Evolutionary conservation across 2,113 vertebrate species (phyloP), one percentile per base, ranked within the genome.

Genomic region (Saccopteryx leptura): DNA sequence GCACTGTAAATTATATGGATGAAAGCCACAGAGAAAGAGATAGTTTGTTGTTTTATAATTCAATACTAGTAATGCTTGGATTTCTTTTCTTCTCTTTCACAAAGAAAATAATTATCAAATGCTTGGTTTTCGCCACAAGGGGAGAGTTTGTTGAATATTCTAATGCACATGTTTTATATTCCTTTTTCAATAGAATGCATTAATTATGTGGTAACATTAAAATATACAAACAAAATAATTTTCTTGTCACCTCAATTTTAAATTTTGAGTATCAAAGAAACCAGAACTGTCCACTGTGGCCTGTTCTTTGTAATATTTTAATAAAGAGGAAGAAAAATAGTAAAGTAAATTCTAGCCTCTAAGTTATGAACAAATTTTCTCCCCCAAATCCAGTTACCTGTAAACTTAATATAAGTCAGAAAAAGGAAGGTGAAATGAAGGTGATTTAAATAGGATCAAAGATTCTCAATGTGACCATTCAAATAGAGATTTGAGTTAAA

Each of bases 11-110:
- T 97, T 21, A 39, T 95, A 71, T 87, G 52, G 68, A 94, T 90
- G 92, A 97, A 96, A 97, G 90, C 92, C 96, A 95, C 72, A 95
- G 65, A 97, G 85, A 97, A 97, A 95, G 76, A 96, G 92, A 97
- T 87, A 96, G 92, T 97, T 95, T 95, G 92, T 94, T 96, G 93
- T 97, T 96, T 98, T 98, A 97, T 94, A 96, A 95, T 96, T 97
- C 92, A 97, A 92, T 90, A 95, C 96, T 95, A 98, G 39, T 4
- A 88, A 95, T 96, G 9, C 95, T 80, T 96, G 7, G 10, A 80
- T 96, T 95, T 97, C 94, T n/a, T 97, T 69, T 65, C 63, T 31
- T 94, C 95, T 96, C 84, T 97, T 97, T 98, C 63, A 96, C 60
- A 98, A 95, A 72, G 90, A 94, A 95, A 97, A 74, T 97, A 85